Conservation (phyloP, 2,797 vertebrate species). For the Gymnoscopelus braueri region DNA sequence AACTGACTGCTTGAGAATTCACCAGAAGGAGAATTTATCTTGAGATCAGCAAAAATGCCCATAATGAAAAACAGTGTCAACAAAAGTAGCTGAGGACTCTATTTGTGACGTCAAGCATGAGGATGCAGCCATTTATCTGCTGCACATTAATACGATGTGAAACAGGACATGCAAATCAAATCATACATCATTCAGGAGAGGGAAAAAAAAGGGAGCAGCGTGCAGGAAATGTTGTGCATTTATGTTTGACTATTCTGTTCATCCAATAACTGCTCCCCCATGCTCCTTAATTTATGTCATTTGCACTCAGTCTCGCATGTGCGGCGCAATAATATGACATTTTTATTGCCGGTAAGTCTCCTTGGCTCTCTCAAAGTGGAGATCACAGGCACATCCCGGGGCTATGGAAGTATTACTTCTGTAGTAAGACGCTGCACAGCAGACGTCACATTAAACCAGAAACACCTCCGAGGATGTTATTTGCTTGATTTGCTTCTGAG, state of each 20-base stretch:
- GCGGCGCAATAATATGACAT: conserved; percentile 61
- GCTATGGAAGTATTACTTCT: conserved; percentile 63
- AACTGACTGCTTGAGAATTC: conserved; percentile 2
- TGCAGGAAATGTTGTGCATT: conserved; percentile 43
- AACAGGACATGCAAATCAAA: conserved; percentile 51
- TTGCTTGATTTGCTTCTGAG: conserved; percentile 70
- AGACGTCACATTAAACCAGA: conserved; percentile 64
- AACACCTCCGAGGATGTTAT: conserved; percentile 58
- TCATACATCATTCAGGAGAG: conserved; percentile 35
- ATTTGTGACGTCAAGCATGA: conserved; percentile 23
- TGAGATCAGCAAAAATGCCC: conserved; percentile 5
- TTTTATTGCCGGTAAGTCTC: conserved; percentile 67
- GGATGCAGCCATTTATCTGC: background rate
- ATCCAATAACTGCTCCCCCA: conserved; percentile 54
- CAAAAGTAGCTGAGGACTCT: conserved; percentile 9
- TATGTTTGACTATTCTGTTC: conserved; percentile 52
- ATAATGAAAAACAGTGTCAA: conserved; percentile 19
- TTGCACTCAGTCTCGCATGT: conserved; percentile 65
- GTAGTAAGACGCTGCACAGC: conserved; percentile 49
- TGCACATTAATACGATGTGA: conserved; percentile 19
- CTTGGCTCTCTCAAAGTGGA: conserved; percentile 58
- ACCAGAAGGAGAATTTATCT: background rate
- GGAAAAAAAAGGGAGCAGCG: conserved; percentile 18
- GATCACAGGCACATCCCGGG: conserved; percentile 63
- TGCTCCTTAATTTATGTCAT: conserved; percentile 65